Conservation (phyloP, 2,797 vertebrate species). For the Sphenodon punctatus region DNA sequence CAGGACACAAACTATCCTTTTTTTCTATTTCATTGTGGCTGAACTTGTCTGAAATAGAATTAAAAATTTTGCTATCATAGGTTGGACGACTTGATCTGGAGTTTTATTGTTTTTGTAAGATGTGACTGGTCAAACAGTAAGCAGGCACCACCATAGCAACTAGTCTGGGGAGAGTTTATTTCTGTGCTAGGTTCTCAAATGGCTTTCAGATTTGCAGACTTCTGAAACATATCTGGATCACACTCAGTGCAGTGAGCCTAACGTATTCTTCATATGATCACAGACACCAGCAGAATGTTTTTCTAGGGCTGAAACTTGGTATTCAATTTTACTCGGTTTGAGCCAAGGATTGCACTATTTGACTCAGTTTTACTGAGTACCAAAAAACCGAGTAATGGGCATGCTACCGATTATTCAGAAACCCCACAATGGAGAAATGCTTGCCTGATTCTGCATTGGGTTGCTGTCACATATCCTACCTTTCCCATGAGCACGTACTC, state of each 20-base stretch:
- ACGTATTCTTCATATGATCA: accelerated
- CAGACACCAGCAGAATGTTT: no score
- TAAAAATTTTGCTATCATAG: neutral
- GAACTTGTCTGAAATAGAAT: neutral
- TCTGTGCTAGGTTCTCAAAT: neutral
- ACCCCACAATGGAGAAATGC: no score
- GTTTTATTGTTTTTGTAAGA: neutral
- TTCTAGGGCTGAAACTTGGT: no score
- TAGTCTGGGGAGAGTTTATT: neutral
- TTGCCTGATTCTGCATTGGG: no score
- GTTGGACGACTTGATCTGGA: neutral
- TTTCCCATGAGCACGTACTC: no score
- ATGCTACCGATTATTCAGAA: no score
- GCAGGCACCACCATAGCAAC: neutral
- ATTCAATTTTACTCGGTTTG: no score
- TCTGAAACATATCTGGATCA: accelerated
- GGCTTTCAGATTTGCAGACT: neutral
- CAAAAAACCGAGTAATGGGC: no score
- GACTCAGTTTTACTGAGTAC: no score
- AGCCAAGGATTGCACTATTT: no score
- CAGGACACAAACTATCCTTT: neutral
- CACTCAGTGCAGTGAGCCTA: neutral
- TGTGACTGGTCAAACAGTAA: neutral
- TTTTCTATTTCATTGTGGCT: neutral
- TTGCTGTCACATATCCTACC: no score